phyloP scores from a whole-genome alignment of 2,113 vertebrate species.

The Osmerus mordax region DNA sequence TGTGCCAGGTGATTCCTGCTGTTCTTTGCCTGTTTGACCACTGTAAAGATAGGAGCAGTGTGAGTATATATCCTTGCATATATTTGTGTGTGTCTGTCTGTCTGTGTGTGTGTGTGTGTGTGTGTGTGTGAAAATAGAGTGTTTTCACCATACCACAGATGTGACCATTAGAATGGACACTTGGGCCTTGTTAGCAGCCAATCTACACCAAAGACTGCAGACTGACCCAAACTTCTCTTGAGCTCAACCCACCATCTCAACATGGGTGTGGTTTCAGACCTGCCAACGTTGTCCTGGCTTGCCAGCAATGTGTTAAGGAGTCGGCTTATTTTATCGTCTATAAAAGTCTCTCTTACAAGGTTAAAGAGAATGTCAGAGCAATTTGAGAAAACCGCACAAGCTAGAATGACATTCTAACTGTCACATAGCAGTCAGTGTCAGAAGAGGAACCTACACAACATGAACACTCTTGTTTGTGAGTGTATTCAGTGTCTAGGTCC shows the following conservation, averaged over 20 bases:
- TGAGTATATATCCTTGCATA: not conserved
- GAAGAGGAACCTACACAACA: not conserved
- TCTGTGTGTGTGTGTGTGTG: slow-evolving; percentile 17
- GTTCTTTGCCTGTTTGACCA: slow-evolving; percentile 61
- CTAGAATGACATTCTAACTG: not conserved
- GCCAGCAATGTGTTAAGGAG: slow-evolving; percentile 25
- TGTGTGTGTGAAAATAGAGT: not conserved
- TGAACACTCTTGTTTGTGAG: too few relatives aligned
- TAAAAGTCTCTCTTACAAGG: slow-evolving; percentile 19
- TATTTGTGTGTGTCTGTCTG: slow-evolving; percentile 24
- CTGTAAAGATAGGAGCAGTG: slow-evolving; percentile 55
- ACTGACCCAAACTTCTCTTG: not conserved
- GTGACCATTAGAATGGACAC: slow-evolving; percentile 37
- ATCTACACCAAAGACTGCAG: not conserved
- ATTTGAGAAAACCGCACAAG: slow-evolving; percentile 1
- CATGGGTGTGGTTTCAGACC: not conserved
- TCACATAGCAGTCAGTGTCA: not conserved
- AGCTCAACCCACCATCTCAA: too few relatives aligned
- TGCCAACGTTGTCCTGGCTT: slow-evolving; percentile 45
- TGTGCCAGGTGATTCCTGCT: slow-evolving; percentile 65
- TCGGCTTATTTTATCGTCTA: slow-evolving; percentile 12
- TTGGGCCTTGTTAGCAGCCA: not conserved
- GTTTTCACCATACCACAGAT: slow-evolving; percentile 44
- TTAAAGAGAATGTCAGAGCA: slow-evolving; percentile 8
- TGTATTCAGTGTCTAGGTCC: too few relatives aligned